Evolutionary conservation across 2,113 vertebrate genomes (phyloP), one percentile per base, ranked within the genome.

Genomic region (Rhipidura dahli): DNA sequence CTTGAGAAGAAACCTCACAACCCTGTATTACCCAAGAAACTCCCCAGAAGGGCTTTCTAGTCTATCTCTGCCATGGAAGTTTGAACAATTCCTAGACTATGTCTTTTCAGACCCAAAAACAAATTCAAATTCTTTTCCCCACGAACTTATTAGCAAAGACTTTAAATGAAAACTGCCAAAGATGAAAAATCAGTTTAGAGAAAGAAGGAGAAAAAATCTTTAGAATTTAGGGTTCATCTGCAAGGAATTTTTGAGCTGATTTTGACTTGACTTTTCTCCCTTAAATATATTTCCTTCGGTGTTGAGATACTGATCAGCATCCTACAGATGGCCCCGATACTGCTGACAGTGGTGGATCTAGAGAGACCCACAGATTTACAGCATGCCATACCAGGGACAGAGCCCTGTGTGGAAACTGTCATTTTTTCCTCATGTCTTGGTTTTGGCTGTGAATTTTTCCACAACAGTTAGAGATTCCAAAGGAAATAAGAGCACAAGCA

Each of bases 381-480:
- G 40, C 65, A 76, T 91, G 44, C 57, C 65, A 68, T 53, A 84
- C 19, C 24, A 51, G 10, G 83, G 78, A 90, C 45, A 83, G 44
- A 75, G 20, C 12, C 35, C 75, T 72, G 7, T 91, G 63, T 84
- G 91, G 96, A 95, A 93, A 96, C 68, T 83, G 65, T 92, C 20
- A 77, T 82, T 91, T 93, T 95, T 96, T 54, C 84, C 87, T 94
- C 27, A 7, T 69, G 87, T 31, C 33, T 87, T 3, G 1, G 16
- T 79, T 79, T 89, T 80, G 70, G 61, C 85, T 79, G 70, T 85
- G 87, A 37, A 60, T 91, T 94, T 97, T 97, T 97, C 95, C 96
- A 95, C 83, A 88, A 91, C 84, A 91, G 49, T 82, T 94, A 91
- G 30, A 94, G 78, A 88, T 94, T 96, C 95, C 94, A 96, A 93